Percentiles rank a stretch among this genome's conserved stretches.
Evolutionary conservation across 37 sponge, comb jelly and placozoan species (phyloP).

Genomic region (Halisarca cf. caerulea): DNA sequence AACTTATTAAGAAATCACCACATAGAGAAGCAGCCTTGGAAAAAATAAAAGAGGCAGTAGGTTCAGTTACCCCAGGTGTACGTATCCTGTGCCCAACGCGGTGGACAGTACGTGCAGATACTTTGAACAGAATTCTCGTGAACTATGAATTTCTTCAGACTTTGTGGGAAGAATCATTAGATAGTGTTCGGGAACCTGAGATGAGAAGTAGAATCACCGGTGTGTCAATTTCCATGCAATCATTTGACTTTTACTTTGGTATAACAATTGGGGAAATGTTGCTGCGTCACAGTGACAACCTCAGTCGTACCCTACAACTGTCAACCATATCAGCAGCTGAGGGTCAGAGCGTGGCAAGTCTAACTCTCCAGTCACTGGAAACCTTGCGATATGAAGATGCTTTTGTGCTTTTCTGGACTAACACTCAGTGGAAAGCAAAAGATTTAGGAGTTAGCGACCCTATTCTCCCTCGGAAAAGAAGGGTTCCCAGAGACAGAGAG

Average conservation of each 20-base stretch:
- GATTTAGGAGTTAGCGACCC: constrained; percentile 26
- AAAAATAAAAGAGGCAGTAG: not conserved
- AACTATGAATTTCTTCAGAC: constrained; percentile 1
- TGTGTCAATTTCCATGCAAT: not conserved
- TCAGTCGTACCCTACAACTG: constrained; percentile 21
- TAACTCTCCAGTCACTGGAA: constrained; percentile 12
- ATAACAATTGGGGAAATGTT: not conserved
- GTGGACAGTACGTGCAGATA: not conserved
- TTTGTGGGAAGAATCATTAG: not conserved
- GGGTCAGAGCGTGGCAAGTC: constrained; percentile 28
- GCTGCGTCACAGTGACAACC: constrained; percentile 23
- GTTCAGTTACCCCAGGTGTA: not conserved
- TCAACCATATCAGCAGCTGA: constrained; percentile 33
- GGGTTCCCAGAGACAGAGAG: constrained; percentile 3
- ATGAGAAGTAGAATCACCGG: constrained; percentile 2
- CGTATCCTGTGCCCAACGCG: constrained; percentile 5
- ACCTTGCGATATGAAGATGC: not conserved
- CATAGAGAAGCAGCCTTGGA: not conserved
- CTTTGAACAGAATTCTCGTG: not conserved
- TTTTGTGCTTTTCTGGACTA: not conserved
- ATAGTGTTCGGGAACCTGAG: not conserved
- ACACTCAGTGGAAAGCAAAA: not conserved
- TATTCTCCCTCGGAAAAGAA: constrained; percentile 36
- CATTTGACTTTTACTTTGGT: not conserved
- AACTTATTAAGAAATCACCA: not conserved